Evolutionary conservation across 2,113 vertebrate species (phyloP), one percentile per base, ranked within the genome.

Genomic region (Arothron firmamentum): DNA sequence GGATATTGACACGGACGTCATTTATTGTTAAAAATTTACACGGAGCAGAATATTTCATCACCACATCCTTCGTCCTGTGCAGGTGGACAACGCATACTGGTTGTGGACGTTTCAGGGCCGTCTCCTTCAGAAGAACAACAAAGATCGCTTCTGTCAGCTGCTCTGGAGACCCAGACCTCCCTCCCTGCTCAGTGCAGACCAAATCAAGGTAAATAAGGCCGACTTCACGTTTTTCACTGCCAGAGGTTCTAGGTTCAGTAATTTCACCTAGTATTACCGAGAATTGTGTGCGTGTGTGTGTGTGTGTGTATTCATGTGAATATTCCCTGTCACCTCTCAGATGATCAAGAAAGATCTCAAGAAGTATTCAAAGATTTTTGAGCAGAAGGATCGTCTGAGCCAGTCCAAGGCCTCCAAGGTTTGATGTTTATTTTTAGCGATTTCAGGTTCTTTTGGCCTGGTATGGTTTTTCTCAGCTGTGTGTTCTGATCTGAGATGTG

Each of bases 11-110:
- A 9, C 31, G 31, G 31, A 6, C 28, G 6, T 4, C 6, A 1
- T 7, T n/a, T 10, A 0, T 49, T 2, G 14, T 3, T 45, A 13
- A 1, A 52, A 49, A 14, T 15, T 18, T 42, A 11, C 0, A 6
- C 13, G 53, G 1, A 66, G 28, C 5, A 48, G 46, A 48, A 18
- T 9, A 5, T 17, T 48, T 21, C 14, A 0, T 50, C 6, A 54
- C 56, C 34, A 23, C 16, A 25, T 16, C 0, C 12, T 31, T n/a
- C 31, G 20, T 3, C n/a, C 19, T 59, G 0, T 59, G 13, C 16
- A 99, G 97, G 95, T 99, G 89, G 97, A 99, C 89, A 99, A 99
- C 2, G 96, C 96, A 0, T 99, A 94, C 82, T 99, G 97, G 97
- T 87, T 99, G 72, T 99, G 97, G 97, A 99, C 97, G 0, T 99